A percentile compares a stretch with the other conserved stretches of the same genome.
Conservation (phyloP, 2,113 vertebrate genomes). For the Hemiprocne comata region DNA sequence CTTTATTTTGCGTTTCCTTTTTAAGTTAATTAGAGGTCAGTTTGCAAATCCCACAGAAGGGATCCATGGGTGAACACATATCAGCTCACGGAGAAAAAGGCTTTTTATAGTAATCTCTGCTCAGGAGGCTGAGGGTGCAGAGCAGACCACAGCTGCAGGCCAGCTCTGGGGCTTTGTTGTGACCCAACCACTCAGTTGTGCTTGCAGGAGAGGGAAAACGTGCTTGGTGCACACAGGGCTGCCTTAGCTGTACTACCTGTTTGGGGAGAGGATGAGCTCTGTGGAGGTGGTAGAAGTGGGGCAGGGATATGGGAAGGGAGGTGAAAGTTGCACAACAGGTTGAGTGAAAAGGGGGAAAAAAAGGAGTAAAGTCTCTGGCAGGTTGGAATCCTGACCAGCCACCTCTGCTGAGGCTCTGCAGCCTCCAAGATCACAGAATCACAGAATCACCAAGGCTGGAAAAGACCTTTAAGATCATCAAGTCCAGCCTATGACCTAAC, state of each 20-base stretch:
- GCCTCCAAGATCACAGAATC: too few relatives aligned
- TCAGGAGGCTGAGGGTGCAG: fast-evolving
- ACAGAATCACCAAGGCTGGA: too few relatives aligned
- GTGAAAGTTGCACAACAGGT: neutral
- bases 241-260: fast-evolving
- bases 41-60: neutral
- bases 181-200: fast-evolving
- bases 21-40: constrained; percentile 18
- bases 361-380: neutral
- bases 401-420: neutral
- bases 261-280: fast-evolving
- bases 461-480: too few relatives aligned
- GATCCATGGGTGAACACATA: neutral
- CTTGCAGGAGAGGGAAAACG: fast-evolving
- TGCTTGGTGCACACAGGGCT: fast-evolving
- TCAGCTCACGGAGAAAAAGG: neutral
- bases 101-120: neutral
- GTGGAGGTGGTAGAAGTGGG: neutral
- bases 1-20: neutral
- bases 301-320: neutral
- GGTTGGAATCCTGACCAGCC: neutral
- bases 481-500: too few relatives aligned
- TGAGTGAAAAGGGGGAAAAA: neutral
- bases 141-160: neutral
- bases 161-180: neutral